A percentile compares a stretch with the other conserved stretches of the same genome.
phyloP scores from a whole-genome alignment of 2,797 vertebrate genomes.

The Myotis pilosus region DNA sequence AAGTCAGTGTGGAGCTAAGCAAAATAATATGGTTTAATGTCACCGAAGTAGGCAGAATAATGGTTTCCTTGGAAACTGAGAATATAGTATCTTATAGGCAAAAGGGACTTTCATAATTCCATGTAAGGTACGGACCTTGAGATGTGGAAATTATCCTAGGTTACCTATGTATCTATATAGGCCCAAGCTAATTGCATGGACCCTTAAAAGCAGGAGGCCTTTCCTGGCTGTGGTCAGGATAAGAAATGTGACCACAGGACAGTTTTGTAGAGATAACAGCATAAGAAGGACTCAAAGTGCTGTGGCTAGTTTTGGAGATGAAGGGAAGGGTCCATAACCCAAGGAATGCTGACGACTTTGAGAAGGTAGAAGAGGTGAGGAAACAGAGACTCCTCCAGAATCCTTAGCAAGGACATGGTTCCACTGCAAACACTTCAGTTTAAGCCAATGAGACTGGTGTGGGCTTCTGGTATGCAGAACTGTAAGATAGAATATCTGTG shows the following conservation, averaged over 20 bases:
- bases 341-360: background rate
- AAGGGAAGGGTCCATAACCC: background rate
- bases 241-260: background rate
- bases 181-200: background rate
- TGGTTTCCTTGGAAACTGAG: background rate
- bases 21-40: background rate
- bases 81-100: background rate
- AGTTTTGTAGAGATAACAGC: background rate
- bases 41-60: background rate
- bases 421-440: rapidly evolving
- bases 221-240: background rate
- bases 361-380: background rate
- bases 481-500: no score
- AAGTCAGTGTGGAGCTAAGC: background rate
- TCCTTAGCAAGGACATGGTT: background rate
- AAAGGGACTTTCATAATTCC: background rate
- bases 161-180: background rate
- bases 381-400: background rate
- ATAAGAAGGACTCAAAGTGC: background rate
- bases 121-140: background rate
- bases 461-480: background rate
- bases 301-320: background rate
- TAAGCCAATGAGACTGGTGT: background rate
- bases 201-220: background rate
- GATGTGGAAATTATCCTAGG: background rate